These are phyloP conservation scores for Pachycephala philippinensis DNA, from an alignment of 2,113 vertebrate genomes.

Conservation along the genomic window DNA sequence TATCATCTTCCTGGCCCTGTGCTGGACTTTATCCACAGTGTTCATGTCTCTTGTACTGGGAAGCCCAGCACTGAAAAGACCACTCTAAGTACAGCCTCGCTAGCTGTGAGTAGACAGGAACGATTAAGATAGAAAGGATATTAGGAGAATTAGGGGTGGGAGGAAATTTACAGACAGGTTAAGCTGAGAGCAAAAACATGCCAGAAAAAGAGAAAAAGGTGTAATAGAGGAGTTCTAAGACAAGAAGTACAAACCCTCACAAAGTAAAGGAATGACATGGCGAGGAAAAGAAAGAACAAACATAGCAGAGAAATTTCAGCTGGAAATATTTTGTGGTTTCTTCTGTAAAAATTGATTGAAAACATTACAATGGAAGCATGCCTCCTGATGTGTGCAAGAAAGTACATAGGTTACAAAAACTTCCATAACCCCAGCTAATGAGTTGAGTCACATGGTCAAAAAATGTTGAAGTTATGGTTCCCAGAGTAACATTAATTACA, in stretches of 20 bases:
- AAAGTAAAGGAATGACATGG: background rate
- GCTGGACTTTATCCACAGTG: background rate
- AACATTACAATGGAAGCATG: background rate
- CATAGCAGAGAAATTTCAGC: background rate
- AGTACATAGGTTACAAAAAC: background rate
- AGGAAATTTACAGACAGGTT: background rate
- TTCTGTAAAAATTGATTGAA: background rate
- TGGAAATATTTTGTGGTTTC: background rate
- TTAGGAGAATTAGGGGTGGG: background rate
- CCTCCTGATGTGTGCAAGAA: background rate
- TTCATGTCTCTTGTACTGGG: background rate
- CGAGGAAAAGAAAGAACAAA: background rate
- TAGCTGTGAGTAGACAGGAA: background rate
- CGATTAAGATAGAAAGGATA: background rate
- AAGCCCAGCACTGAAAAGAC: background rate
- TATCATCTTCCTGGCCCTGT: background rate
- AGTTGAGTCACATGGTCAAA: background rate
- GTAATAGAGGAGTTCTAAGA: background rate
- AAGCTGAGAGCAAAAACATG: background rate
- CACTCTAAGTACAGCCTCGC: background rate
- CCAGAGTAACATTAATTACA: background rate
- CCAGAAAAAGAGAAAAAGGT: background rate
- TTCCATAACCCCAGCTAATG: background rate
- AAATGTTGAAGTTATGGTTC: background rate
- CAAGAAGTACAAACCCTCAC: background rate